phyloP scores from a whole-genome alignment of 1,140 invertebrate genomes.

The Dendrolimus punctatus region DNA sequence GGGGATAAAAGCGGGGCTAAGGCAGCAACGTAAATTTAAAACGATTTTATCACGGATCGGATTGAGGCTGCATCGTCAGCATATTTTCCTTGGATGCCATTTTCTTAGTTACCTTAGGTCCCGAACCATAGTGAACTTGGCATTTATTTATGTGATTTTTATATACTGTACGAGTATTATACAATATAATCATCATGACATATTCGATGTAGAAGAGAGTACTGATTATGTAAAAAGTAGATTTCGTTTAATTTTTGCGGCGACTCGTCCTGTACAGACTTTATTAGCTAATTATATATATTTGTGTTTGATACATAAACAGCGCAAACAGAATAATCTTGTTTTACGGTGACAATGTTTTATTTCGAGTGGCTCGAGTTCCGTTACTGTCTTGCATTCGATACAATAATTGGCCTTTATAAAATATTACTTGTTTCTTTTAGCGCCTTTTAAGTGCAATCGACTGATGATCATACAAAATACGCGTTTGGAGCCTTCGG shows the following conservation, averaged over 20 bases:
- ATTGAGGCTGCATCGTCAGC: slow-evolving; percentile 16
- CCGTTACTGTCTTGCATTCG: slow-evolving; percentile 56
- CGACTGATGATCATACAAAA: slow-evolving; percentile 41
- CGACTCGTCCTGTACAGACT: slow-evolving; percentile 41
- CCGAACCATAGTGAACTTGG: slow-evolving; percentile 62
- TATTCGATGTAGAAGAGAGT: slow-evolving; percentile 46
- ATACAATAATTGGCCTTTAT: slow-evolving; percentile 33
- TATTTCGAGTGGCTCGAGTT: slow-evolving; percentile 67
- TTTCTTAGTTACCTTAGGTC: slow-evolving; percentile 68
- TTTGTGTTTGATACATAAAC: slow-evolving; percentile 50
- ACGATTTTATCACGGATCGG: no score
- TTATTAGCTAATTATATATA: slow-evolving; percentile 50
- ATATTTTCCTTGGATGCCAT: slow-evolving; percentile 60
- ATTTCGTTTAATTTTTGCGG: slow-evolving; percentile 26
- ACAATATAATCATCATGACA: slow-evolving; percentile 60
- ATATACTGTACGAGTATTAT: slow-evolving; percentile 57
- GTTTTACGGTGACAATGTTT: slow-evolving; percentile 50
- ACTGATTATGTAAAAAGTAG: slow-evolving; percentile 46
- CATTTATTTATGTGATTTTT: slow-evolving; percentile 69
- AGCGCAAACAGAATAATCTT: slow-evolving; percentile 40
- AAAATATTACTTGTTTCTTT: slow-evolving; percentile 15
- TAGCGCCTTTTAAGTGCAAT: slow-evolving; percentile 3
- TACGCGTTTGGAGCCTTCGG: slow-evolving; percentile 34
- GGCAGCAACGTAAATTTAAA: no score
- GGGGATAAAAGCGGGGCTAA: no score